Percentiles rank a stretch among this genome's conserved stretches.
phyloP scores from a whole-genome alignment of 2,888 invertebrate species.

The Galerucella pusilla region DNA sequence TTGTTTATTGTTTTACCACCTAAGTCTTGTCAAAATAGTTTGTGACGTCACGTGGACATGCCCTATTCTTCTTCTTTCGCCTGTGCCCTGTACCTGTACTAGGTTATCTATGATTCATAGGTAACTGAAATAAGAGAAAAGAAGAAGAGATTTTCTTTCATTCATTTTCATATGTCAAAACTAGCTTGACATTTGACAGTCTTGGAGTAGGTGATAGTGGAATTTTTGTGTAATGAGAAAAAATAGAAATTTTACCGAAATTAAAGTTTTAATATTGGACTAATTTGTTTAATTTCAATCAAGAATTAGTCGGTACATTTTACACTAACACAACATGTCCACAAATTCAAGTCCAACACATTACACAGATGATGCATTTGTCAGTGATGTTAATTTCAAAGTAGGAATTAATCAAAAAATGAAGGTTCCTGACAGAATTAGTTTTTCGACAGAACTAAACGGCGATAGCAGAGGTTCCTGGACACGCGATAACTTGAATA shows the following conservation, averaged over 20 bases:
- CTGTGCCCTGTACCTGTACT: too few relatives aligned
- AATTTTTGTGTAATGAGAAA: slow-evolving; percentile 20
- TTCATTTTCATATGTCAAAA: background rate
- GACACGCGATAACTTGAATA: slow-evolving; percentile 83
- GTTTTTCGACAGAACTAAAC: slow-evolving; percentile 78
- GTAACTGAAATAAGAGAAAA: background rate
- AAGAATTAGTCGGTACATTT: slow-evolving; percentile 13
- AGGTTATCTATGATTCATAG: too few relatives aligned
- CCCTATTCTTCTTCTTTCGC: too few relatives aligned
- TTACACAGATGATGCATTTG: slow-evolving; percentile 74
- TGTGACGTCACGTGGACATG: too few relatives aligned
- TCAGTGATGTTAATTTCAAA: slow-evolving; percentile 72
- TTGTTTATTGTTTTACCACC: too few relatives aligned
- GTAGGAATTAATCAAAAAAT: slow-evolving; percentile 84
- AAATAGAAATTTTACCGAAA: slow-evolving; percentile 20
- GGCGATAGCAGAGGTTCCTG: slow-evolving; percentile 72
- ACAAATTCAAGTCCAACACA: slow-evolving; percentile 72
- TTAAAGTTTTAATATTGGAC: slow-evolving; percentile 3
- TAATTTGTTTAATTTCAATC: slow-evolving; percentile 11
- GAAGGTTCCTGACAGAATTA: slow-evolving; percentile 83
- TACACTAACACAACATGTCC: slow-evolving; percentile 65
- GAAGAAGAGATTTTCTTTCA: background rate
- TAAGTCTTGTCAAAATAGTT: too few relatives aligned
- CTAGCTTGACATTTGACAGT: background rate
- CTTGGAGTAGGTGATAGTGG: background rate